These are phyloP conservation scores for Leptodactylus fuscus DNA, from an alignment of 2,113 vertebrate genomes.

Conservation along the genomic window DNA sequence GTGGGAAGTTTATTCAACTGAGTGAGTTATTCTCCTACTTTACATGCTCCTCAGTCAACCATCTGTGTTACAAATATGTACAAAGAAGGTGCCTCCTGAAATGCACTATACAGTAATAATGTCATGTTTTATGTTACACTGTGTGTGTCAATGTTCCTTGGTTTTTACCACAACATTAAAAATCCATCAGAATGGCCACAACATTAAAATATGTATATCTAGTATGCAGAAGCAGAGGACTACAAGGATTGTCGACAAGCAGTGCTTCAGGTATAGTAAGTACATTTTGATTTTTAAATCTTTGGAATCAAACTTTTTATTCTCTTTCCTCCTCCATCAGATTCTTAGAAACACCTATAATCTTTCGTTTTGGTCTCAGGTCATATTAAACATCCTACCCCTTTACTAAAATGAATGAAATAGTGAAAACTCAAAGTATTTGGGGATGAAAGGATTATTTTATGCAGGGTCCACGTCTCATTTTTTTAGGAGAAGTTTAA, in stretches of 20 bases:
- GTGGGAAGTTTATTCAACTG: conserved; percentile 16
- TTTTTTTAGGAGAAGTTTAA: conserved; percentile 31
- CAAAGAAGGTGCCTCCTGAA: conserved; percentile 38
- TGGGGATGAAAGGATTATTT: background rate
- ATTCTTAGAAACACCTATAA: conserved; percentile 59
- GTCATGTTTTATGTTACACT: conserved; percentile 49
- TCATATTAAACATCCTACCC: conserved; percentile 66
- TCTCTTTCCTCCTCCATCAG: conserved; percentile 45
- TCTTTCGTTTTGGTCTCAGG: conserved; percentile 67
- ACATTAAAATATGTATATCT: conserved; percentile 68
- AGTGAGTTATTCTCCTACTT: conserved; percentile 23
- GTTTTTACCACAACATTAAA: conserved; percentile 68
- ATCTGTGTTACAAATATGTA: conserved; percentile 46
- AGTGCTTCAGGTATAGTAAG: conserved; percentile 79
- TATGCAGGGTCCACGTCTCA: conserved; percentile 66
- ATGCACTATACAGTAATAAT: conserved; percentile 38
- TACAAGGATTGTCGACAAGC: conserved; percentile 83
- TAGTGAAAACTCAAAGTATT: conserved; percentile 28
- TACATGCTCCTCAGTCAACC: conserved; percentile 27
- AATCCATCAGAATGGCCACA: conserved; percentile 73
- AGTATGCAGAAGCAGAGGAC: conserved; percentile 76
- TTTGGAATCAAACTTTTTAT: conserved; percentile 81
- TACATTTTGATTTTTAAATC: conserved; percentile 78
- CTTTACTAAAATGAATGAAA: conserved; percentile 31
- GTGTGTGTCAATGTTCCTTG: conserved; percentile 71